These are phyloP conservation scores for Rhinophrynus dorsalis DNA, from an alignment of 2,797 vertebrate genomes.

Conservation along the genomic window DNA sequence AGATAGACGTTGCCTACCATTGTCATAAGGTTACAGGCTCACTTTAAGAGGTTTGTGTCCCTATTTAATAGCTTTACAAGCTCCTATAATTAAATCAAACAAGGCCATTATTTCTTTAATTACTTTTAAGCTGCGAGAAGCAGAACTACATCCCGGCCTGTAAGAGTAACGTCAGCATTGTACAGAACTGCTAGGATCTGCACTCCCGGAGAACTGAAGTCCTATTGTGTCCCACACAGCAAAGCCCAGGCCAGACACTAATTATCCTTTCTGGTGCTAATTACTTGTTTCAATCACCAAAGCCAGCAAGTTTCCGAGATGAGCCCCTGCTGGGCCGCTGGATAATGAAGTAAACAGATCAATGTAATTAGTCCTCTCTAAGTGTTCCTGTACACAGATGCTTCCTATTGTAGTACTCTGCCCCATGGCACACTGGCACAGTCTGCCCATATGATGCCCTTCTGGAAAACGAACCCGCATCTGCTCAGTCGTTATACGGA, in stretches of 20 bases:
- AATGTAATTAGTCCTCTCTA: conserved; percentile 30
- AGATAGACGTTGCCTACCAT: too few relatives aligned
- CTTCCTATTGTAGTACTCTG: background rate
- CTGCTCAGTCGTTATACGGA: background rate
- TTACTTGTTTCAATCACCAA: conserved; percentile 24
- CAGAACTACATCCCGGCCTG: too few relatives aligned
- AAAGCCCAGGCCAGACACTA: background rate
- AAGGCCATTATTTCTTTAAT: too few relatives aligned
- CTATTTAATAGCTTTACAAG: too few relatives aligned
- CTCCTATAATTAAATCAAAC: too few relatives aligned
- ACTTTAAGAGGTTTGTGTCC: too few relatives aligned
- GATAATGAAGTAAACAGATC: conserved; percentile 35
- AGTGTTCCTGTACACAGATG: conserved; percentile 20
- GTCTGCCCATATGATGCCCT: background rate
- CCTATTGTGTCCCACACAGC: background rate
- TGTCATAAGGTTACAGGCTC: too few relatives aligned
- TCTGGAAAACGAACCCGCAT: background rate
- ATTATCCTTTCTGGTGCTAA: conserved; percentile 25
- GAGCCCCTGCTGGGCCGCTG: background rate
- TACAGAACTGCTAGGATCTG: conserved; percentile 2
- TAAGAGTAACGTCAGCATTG: too few relatives aligned
- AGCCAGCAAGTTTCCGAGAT: background rate
- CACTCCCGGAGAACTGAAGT: background rate
- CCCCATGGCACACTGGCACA: background rate
- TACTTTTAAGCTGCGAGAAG: too few relatives aligned